phyloP scores from a whole-genome alignment of 2,113 vertebrate genomes.

The Vulpes vulpes region DNA sequence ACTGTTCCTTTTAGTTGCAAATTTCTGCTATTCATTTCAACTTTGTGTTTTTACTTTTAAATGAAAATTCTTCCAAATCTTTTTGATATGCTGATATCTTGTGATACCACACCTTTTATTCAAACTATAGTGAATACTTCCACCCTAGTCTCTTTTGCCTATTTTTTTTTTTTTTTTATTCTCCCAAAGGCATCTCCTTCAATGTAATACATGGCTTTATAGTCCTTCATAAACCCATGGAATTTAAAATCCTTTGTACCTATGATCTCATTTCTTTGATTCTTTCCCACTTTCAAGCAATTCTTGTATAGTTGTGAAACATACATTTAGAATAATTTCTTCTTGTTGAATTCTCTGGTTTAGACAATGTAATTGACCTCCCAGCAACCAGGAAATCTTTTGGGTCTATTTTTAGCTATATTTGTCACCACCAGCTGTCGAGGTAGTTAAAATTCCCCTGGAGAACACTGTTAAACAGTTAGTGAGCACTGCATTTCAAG shows the following conservation, averaged over 20 bases:
- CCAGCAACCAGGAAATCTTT: conserved; percentile 66
- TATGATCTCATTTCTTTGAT: conserved; percentile 64
- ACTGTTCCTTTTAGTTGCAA: conserved; percentile 56
- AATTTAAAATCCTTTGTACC: conserved; percentile 57
- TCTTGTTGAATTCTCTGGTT: conserved; percentile 31
- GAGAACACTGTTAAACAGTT: conserved; percentile 53
- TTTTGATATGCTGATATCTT: conserved; percentile 70
- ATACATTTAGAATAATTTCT: conserved; percentile 53
- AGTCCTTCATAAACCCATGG: neutral
- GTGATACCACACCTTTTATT: conserved; percentile 58
- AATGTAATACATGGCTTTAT: conserved; percentile 45
- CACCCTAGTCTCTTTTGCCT: neutral
- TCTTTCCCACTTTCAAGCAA: conserved; percentile 16
- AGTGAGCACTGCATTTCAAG: neutral
- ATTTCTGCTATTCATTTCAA: conserved; percentile 66
- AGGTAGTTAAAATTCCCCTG: conserved; percentile 53
- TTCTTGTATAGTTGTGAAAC: conserved; percentile 22
- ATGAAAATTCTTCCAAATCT: conserved; percentile 46
- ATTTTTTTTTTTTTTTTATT: neutral
- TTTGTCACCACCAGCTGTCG: conserved; percentile 75
- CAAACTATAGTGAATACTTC: conserved; percentile 39
- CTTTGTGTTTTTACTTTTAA: conserved; percentile 51
- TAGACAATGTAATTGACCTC: conserved; percentile 70
- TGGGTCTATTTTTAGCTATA: conserved; percentile 67
- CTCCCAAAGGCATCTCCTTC: conserved; percentile 44